Evolutionary conservation across 2,888 invertebrate genomes (phyloP), one percentile per base, ranked within the genome.

Genomic region (Pseudococcus jackbeardsleyi): DNA sequence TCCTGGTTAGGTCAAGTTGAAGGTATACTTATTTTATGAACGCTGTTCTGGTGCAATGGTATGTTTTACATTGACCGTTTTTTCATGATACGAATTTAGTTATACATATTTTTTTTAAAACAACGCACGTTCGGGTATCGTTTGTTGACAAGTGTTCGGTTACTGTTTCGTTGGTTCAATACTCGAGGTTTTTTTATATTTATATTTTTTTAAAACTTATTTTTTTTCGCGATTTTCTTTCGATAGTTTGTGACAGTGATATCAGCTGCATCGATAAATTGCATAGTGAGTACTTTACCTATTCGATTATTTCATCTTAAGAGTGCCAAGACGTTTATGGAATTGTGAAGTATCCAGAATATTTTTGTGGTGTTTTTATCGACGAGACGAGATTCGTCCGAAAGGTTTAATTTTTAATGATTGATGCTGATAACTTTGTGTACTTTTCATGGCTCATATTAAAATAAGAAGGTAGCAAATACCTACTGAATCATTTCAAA

Each of bases 1-100:
- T 82, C 88, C 82, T 88, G 88, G 77, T 88, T 88, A 88, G 88
- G 88, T 88, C 88, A 88, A 88, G 88, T 88, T 88, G 88, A 88
- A 82, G 79, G 79, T 39, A 82, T 19, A 82, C 46, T 82, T 82
- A 82, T 82, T 46, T 82, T 46, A 82, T 46, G 46, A n/a, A 82
- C 19, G 42, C 42, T 42, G 42, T 82, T 82, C 79, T 82, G 79
- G 79, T 82, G 79, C 79, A 82, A 82, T 82, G 46, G 46, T 82
- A 82, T 19, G 2, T 46, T 15, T 77, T 39, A 82, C 85, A 85
- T 82, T 46, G 19, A 59, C 82, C 82, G 82, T 82, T 50, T 59
- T 85, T 85, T 64, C 64, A 39, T 82, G 46, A 82, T 82, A 46
- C 79, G 79, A 19, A 46, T 82, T 82, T 82, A 42, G 42, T 42